Evolutionary conservation across 1,140 invertebrate genomes (phyloP).

Genomic region (Heliconius hewitsoni): DNA sequence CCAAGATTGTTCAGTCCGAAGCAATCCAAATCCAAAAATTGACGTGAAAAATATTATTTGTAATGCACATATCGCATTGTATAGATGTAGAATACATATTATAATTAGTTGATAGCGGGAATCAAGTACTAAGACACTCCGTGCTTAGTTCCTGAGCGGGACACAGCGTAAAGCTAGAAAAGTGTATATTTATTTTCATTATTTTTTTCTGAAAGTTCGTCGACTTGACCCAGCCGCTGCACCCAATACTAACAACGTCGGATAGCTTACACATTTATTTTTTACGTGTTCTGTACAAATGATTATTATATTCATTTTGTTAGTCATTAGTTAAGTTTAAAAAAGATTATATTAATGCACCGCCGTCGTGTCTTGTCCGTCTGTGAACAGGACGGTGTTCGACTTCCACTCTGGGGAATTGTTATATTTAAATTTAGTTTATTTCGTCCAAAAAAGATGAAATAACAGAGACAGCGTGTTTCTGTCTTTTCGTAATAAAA

Average conservation of each 20-base stretch:
- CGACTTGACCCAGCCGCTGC: slow-evolving; percentile 16
- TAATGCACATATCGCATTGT: no score
- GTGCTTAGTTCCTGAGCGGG: not conserved
- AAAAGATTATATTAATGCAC: not conserved
- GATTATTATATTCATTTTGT: not conserved
- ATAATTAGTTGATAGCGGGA: not conserved
- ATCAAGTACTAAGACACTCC: not conserved
- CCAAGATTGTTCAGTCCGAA: no score
- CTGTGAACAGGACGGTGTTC: not conserved
- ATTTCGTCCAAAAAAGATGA: no score
- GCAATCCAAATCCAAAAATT: no score
- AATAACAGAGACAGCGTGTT: no score
- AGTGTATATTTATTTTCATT: no score
- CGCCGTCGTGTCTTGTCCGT: no score
- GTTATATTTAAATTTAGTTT: no score
- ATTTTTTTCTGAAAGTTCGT: slow-evolving; percentile 7
- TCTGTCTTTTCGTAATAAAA: no score
- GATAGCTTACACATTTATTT: not conserved
- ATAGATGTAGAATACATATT: no score
- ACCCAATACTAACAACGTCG: not conserved
- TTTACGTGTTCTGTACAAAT: not conserved
- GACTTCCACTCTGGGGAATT: not conserved
- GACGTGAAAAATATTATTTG: no score
- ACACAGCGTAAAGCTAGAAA: no score
- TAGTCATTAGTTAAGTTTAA: not conserved